Evolutionary conservation across 37 sponge, comb jelly and placozoan genomes (phyloP).

Genomic region (Diacarnus erythraeanus): DNA sequence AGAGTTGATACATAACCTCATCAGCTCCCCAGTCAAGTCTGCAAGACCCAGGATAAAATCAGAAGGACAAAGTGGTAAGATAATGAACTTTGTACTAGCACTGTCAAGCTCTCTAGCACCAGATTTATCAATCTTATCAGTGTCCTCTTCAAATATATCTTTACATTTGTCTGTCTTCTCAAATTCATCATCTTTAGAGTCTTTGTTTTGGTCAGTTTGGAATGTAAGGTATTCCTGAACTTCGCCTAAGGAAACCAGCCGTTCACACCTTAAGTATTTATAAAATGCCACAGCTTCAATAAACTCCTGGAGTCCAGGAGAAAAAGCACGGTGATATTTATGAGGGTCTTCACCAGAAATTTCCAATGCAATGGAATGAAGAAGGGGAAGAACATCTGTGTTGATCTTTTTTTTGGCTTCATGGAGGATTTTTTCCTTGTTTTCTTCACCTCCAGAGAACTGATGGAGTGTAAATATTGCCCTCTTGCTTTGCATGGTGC

Average conservation of each 20-base stretch:
- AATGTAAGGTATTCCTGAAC: conserved; percentile 34
- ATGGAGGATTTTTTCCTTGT: conserved; percentile 5
- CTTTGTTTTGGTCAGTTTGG: background rate
- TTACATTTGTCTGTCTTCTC: background rate
- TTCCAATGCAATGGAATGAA: conserved; percentile 59
- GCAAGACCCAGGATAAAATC: conserved; percentile 82
- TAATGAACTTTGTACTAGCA: background rate
- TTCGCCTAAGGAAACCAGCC: conserved; percentile 41
- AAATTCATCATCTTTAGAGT: background rate
- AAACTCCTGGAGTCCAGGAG: conserved; percentile 80
- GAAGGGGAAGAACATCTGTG: conserved; percentile 14
- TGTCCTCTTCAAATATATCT: background rate
- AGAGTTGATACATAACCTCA: conserved; percentile 72
- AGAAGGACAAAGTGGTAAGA: conserved; percentile 30
- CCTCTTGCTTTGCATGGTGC: conserved; percentile 86
- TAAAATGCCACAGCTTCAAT: conserved; percentile 77
- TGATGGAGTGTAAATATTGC: conserved; percentile 86
- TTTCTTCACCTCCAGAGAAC: background rate
- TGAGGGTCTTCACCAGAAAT: conserved; percentile 37
- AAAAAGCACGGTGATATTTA: conserved; percentile 49
- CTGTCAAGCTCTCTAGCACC: background rate
- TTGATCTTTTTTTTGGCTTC: conserved; percentile 39
- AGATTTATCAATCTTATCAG: background rate
- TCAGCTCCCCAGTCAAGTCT: conserved; percentile 88
- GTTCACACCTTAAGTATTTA: conserved; percentile 30